phyloP scores from a whole-genome alignment of 2,888 invertebrate species.

The Eilema depressum region DNA sequence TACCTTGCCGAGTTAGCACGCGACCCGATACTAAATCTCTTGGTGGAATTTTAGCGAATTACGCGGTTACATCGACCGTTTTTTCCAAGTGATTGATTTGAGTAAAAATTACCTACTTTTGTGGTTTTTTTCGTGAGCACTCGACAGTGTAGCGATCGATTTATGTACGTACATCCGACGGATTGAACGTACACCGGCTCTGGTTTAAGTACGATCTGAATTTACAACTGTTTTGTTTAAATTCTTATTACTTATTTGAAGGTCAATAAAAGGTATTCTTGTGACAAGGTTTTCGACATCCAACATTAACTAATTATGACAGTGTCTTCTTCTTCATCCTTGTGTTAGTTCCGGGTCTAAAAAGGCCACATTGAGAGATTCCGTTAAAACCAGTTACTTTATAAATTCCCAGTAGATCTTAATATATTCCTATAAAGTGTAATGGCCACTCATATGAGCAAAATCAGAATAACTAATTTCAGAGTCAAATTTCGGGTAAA shows the following conservation, averaged over 20 bases:
- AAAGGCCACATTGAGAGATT: no score
- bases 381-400: no score
- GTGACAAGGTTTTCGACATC: no score
- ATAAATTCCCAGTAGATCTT: no score
- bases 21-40: slow-evolving; percentile 81
- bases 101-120: slow-evolving; percentile 81
- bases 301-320: no score
- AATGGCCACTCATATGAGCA: no score
- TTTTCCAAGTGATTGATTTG: slow-evolving; percentile 84
- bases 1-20: slow-evolving; percentile 80
- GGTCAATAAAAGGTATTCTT: not conserved
- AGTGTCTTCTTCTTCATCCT: no score
- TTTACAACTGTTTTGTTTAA: not conserved
- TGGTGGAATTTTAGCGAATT: slow-evolving; percentile 85
- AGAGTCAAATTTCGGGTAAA: no score
- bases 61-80: slow-evolving; percentile 77
- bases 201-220: slow-evolving; percentile 17
- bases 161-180: slow-evolving; percentile 33
- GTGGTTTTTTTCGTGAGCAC: slow-evolving; percentile 58
- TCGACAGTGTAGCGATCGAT: slow-evolving; percentile 40
- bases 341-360: no score
- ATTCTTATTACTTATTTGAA: not conserved
- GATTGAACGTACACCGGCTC: slow-evolving; percentile 31
- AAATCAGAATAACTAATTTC: no score
- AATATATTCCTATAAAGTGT: no score